Evolutionary conservation across 2,113 vertebrate genomes (phyloP), one percentile per base, ranked within the genome.

Genomic region (Nesogale talazaci): DNA sequence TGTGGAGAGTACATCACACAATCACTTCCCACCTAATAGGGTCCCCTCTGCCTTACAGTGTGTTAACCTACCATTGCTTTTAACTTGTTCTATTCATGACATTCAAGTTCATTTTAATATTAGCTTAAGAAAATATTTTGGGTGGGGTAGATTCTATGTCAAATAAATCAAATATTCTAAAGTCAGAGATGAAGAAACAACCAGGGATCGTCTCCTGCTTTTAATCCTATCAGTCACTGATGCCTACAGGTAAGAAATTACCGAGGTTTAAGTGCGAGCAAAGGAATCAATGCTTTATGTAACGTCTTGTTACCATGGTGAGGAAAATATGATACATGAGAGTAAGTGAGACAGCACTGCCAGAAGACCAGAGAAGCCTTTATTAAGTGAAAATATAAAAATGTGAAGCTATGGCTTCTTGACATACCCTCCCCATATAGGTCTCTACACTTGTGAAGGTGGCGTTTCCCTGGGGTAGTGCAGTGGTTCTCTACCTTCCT

Each of bases 141-240:
- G 59, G n/a, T 59, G 79, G 87, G 34, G 84, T 0, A 75, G 59
- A 91, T 46, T 3, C 65, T 92, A 42, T 69, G 20, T 4, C 86
- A 91, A 88, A 89, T 36, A 22, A 90, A 86, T 61, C 79, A 86
- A 80, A 40, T 40, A 81, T 90, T 77, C 67, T 31, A 94, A 89
- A 92, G 52, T 25, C 16, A 42, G 86, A 78, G 59, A 36, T 1
- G 11, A 65, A 75, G 69, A 78, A 89, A 52, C 0, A 91, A 87
- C 22, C n/a, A 34, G 74, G 65, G 76, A 31, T 20, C 17, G 67
- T 57, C 25, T 76, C 42, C 29, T 83, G 31, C 36, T 91, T 87
- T 82, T 0, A 4, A 67, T 77, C 63, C 42, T 31, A 80, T 8
- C 20, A 82, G 75, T 36, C 36, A 52, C 3, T 10, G 81, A 86